Conservation (phyloP, 2,888 invertebrate genomes). For the Torymus texanus region DNA sequence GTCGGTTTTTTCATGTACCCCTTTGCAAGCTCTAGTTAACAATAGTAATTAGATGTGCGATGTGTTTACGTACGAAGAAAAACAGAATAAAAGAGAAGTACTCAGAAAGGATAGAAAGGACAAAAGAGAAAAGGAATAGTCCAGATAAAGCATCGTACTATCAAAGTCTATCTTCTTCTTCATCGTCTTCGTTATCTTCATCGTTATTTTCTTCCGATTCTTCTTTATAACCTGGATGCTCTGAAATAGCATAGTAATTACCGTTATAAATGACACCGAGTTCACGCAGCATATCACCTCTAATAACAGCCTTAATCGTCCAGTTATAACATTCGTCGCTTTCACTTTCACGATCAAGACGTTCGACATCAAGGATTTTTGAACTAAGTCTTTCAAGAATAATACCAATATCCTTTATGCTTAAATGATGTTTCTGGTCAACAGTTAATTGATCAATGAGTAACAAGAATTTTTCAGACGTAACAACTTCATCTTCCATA, state of each 20-base stretch:
- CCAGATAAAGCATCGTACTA: not conserved
- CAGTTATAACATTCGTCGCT: conserved; percentile 96
- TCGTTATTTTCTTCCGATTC: conserved; percentile 91
- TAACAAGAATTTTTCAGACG: conserved; percentile 93
- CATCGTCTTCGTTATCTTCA: conserved; percentile 90
- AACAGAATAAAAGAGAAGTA: not conserved
- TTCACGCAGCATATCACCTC: conserved; percentile 92
- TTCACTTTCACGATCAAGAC: conserved; percentile 92
- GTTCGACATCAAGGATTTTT: conserved; percentile 94
- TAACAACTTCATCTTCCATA: conserved; percentile 92
- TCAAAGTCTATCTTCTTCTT: conserved; percentile 81
- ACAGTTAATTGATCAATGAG: conserved; percentile 94
- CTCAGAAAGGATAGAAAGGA: not conserved
- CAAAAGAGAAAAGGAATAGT: not conserved
- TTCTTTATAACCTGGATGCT: conserved; percentile 95
- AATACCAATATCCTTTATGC: conserved; percentile 96
- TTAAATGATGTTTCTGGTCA: conserved; percentile 93
- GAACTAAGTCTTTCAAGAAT: conserved; percentile 94
- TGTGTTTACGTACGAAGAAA: conserved; percentile 4
- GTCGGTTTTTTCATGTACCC: not conserved
- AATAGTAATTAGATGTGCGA: not conserved
- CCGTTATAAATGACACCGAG: conserved; percentile 96
- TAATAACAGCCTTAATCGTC: conserved; percentile 96
- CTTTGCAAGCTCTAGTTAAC: conserved; percentile 22
- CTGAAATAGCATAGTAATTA: conserved; percentile 95